Base-by-base conservation (phyloP, 2,888 invertebrate genomes). In the Tillus elongatus region DNA sequence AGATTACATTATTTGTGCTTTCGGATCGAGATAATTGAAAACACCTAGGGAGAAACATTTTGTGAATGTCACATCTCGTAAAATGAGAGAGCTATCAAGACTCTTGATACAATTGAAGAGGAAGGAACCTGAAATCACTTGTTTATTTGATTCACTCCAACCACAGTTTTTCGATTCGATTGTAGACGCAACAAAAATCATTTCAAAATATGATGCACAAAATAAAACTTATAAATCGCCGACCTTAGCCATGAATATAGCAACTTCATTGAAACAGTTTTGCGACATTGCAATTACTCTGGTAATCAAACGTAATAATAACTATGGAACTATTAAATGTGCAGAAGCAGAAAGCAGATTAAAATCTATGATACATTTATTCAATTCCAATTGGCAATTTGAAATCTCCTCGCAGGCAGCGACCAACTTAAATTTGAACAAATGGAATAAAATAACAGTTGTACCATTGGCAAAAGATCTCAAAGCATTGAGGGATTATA, bases 21-120 rank as follows among this genome's bases (percentile, higher is more conserved):
- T 44, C 34, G 46, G 40, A 15, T 16, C 42, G 2, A 33, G 44
- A 15, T 47, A 42, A 33, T 19, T 46, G 6, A 46, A 43, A 40
- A 36, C 15, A 4, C 47, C 46, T 27, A 13, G 44, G 13, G 45
- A 46, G 32, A 35, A 36, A 32, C 42, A 44, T 35, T 41, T 30
- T 32, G 26, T 41, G n/a, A 39, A 33, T 15, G 36, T 42, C 8
- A 16, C 26, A 6, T 43, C 41, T 10, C 8, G 43, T n/a, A 43
- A 42, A 34, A 43, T 43, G 41, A 28, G 43, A 14, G 43, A 43
- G 33, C 15, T 43, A 8, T 33, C 40, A 4, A 37, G 30, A 39
- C 9, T 47, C 2, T 19, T 45, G 13, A 36, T 45, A 6, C 43
- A 47, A 36, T 13, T 40, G 6, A 34, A 24, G 31, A 40, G 28